phyloP scores from a whole-genome alignment of 2,888 invertebrate species.

The Phortica okadai region DNA sequence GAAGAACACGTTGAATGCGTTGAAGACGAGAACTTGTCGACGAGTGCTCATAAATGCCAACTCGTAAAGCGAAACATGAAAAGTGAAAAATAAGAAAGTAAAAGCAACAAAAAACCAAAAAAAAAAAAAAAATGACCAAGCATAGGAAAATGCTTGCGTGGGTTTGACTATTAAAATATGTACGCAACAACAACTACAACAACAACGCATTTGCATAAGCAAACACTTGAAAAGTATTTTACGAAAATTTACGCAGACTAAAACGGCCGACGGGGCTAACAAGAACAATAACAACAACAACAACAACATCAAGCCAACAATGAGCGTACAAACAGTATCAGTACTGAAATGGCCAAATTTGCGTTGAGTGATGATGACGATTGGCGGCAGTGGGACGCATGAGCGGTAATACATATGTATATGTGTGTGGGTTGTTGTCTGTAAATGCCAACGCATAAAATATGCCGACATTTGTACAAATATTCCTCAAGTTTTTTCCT shows the following conservation, averaged over 20 bases:
- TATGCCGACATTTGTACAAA: constrained; percentile 22
- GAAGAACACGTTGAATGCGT: too few relatives aligned
- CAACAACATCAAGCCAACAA: background rate
- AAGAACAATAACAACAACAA: constrained; percentile 13
- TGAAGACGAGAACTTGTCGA: background rate
- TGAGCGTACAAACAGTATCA: too few relatives aligned
- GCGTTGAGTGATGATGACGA: too few relatives aligned
- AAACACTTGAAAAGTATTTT: constrained; percentile 28
- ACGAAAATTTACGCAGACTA: background rate
- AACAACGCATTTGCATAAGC: constrained; percentile 28
- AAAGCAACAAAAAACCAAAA: background rate
- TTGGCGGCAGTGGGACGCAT: too few relatives aligned
- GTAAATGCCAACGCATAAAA: constrained; percentile 16
- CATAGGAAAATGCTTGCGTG: background rate
- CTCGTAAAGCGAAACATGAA: background rate
- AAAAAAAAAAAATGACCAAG: background rate
- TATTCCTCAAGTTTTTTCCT: background rate
- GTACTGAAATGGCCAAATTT: too few relatives aligned
- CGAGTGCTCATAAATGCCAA: background rate
- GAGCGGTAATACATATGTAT: background rate
- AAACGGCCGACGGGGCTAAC: background rate
- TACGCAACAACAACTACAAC: background rate
- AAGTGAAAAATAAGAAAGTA: background rate
- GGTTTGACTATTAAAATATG: background rate
- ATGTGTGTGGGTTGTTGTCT: constrained; percentile 11